A percentile compares a stretch with the other conserved stretches of the same genome.
Conservation (phyloP, 92 coral and sea anemone species). For the Paragorgia papillata region DNA sequence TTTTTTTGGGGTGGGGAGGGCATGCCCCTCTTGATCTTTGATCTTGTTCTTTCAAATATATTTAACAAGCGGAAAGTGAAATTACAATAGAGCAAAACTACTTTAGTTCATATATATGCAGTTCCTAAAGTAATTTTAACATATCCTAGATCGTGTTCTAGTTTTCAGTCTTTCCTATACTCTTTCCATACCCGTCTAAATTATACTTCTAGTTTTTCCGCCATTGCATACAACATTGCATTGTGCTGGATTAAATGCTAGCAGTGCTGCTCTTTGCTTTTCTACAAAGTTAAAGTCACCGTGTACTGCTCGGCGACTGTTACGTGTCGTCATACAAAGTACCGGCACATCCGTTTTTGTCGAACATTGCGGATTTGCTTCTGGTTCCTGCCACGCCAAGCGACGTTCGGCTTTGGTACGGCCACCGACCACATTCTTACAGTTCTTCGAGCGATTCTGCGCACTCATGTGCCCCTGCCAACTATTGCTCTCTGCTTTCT, state of each 20-base stretch:
- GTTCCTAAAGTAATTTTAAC: too few relatives aligned
- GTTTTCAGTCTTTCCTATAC: background rate
- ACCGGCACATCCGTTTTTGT: background rate
- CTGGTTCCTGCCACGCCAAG: constrained; percentile 32
- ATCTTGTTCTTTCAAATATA: too few relatives aligned
- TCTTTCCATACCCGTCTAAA: too few relatives aligned
- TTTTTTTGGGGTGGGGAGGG: too few relatives aligned
- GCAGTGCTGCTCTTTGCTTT: background rate
- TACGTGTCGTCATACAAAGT: background rate
- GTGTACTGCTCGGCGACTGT: background rate
- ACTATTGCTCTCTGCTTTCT: background rate
- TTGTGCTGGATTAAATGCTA: constrained; percentile 5
- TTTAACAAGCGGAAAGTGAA: too few relatives aligned
- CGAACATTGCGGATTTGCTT: constrained; percentile 1
- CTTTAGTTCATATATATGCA: too few relatives aligned
- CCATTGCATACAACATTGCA: constrained; percentile 6
- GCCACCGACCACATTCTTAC: background rate
- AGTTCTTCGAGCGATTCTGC: background rate
- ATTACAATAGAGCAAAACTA: too few relatives aligned
- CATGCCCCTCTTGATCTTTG: too few relatives aligned
- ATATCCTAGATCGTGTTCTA: too few relatives aligned
- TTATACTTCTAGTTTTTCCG: constrained; percentile 8
- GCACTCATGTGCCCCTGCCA: background rate
- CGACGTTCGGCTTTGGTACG: constrained; percentile 7
- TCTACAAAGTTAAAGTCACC: constrained; percentile 18